Conservation (phyloP, 92 coral and sea anemone species). For the Diadumene lineata region DNA sequence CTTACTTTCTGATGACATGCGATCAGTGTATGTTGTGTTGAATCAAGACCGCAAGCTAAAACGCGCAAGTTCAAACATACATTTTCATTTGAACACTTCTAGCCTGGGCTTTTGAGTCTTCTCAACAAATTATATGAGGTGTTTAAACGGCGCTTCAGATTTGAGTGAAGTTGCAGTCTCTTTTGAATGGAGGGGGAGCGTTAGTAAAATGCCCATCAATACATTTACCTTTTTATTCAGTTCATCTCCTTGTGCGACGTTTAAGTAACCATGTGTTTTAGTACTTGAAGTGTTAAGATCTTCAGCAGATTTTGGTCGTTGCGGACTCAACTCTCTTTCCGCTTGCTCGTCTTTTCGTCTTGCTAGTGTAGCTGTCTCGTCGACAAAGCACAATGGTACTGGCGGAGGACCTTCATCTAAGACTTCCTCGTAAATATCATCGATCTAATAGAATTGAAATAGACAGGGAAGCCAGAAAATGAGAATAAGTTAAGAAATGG, state of each 20-base stretch:
- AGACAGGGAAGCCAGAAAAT: neutral
- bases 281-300: neutral
- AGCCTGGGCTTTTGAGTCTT: no score
- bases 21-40: no score
- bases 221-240: slow-evolving; percentile 3
- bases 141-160: no score
- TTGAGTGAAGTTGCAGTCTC: no score
- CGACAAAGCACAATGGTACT: neutral
- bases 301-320: neutral
- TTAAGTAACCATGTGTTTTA: slow-evolving; percentile 27
- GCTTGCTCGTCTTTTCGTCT: slow-evolving; percentile 10
- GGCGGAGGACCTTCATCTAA: slow-evolving; percentile 1
- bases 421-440: neutral
- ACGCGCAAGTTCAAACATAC: no score
- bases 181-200: no score
- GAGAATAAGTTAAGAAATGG: neutral
- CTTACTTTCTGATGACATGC: no score
- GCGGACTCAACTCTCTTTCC: neutral
- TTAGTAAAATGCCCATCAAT: no score
- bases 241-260: slow-evolving; percentile 21
- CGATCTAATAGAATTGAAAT: neutral
- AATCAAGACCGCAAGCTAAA: no score
- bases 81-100: no score
- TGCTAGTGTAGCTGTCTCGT: slow-evolving; percentile 7
- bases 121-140: no score